phyloP scores from a whole-genome alignment of 2,888 invertebrate genomes.

The Oscheius onirici region DNA sequence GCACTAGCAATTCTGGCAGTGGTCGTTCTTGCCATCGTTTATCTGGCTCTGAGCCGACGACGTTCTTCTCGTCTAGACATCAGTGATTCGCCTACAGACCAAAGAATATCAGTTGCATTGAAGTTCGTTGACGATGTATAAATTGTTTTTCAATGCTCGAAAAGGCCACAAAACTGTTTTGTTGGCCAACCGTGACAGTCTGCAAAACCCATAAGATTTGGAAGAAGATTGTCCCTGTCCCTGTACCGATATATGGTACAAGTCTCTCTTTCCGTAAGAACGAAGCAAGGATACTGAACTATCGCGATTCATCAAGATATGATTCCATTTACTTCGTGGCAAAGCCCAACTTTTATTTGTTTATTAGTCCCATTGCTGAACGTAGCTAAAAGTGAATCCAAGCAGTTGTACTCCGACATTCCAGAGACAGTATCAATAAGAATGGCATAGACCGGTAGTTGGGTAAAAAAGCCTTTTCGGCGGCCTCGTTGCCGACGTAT shows the following conservation, averaged over 20 bases:
- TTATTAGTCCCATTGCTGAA: too few species aligned
- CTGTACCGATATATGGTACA: too few species aligned
- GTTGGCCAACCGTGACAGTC: too few species aligned
- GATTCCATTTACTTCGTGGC: too few species aligned
- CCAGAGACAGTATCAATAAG: conserved; percentile 14
- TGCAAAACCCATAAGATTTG: too few species aligned
- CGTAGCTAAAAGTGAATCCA: too few species aligned
- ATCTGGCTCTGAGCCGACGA: neutral
- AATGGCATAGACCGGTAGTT: conserved; percentile 24
- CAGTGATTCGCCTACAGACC: neutral
- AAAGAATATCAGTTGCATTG: neutral
- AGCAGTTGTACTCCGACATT: neutral
- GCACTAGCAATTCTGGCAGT: neutral
- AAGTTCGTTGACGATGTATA: neutral
- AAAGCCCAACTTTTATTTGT: too few species aligned
- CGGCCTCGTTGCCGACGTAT: conserved; percentile 27
- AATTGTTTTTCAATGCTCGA: neutral
- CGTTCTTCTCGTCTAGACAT: neutral
- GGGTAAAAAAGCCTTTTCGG: conserved; percentile 4
- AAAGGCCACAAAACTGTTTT: too few species aligned
- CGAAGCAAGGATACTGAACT: too few species aligned
- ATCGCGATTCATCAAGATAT: too few species aligned
- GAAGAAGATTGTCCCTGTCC: too few species aligned
- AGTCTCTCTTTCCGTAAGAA: too few species aligned
- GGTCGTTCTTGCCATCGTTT: neutral